Evolutionary conservation across 2,113 vertebrate genomes (phyloP), one percentile per base, ranked within the genome.

Genomic region (Crotophaga sulcirostris): DNA sequence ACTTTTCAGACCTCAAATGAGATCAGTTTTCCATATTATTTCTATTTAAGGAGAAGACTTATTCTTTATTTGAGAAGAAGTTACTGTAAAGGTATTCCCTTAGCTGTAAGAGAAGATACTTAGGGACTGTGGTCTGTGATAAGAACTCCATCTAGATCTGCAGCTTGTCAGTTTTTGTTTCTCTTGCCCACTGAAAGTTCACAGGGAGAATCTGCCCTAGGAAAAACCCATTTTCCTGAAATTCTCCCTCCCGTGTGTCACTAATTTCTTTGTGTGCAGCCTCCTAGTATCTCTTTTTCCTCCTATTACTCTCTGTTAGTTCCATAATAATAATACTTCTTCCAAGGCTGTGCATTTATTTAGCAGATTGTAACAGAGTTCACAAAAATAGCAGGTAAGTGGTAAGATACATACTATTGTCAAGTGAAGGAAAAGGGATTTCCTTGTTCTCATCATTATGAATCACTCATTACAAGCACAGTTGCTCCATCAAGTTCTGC

Each of bases 41-140:
- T 95, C 73, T 92, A 44, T 84, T 86, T 84, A 81, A 60, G 38
- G 68, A 56, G 74, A 95, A 87, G 1, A 29, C 4, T 73, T 56
- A 29, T 34, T 64, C 13, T 83, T 64, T 54, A 42, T 55, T 75
- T 76, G 52, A 72, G 34, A 94, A 76, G 24, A 36, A 29, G 23
- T 73, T 90, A n/a, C n/a, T 63, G 11, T 31, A 67, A 67, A 93
- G 33, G 5, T 2, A 0, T 68, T 73, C 13, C 12, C 23, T 42
- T 2, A 1, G 25, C 10, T 1, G 0, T 38, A 77, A 34, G 31
- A 64, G 19, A 81, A 76, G 33, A 85, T 20, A 29, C 10, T 7
- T 77, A 11, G 13, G 26, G 29, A 14, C 16, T 45, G 20, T 79
- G 26, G 24, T 85, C 40, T 76, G 36, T 1, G 6, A 26, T 56